Percentiles rank a stretch among this genome's conserved stretches.
These are phyloP conservation scores for Aphidoletes aphidimyza DNA, from an alignment of 2,888 invertebrate species.

Conservation along the genomic window DNA sequence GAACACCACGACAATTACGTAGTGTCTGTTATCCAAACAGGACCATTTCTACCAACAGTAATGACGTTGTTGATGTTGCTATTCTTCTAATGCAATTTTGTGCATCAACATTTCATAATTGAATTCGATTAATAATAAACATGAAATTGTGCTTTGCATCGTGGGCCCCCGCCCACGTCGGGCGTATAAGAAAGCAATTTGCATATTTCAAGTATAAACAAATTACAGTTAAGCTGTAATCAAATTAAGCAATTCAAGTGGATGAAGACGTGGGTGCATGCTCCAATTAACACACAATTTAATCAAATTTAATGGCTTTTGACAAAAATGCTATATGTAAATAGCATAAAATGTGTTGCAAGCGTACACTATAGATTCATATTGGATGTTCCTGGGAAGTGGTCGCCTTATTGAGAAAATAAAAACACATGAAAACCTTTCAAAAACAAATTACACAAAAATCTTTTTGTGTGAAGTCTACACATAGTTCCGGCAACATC, in stretches of 20 bases:
- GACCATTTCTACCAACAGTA: background rate
- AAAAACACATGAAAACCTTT: background rate
- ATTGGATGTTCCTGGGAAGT: too few relatives aligned
- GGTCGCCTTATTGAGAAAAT: background rate
- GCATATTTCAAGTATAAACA: background rate
- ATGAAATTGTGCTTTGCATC: background rate
- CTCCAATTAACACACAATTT: slow-evolving; percentile 47
- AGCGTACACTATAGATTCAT: too few relatives aligned
- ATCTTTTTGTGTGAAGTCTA: too few relatives aligned
- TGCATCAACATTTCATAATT: slow-evolving; percentile 42
- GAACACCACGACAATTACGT: too few relatives aligned
- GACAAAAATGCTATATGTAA: background rate
- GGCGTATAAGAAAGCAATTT: background rate
- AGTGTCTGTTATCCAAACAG: background rate
- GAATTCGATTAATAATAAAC: slow-evolving; percentile 13
- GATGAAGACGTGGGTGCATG: slow-evolving; percentile 28
- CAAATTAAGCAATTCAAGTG: slow-evolving; percentile 33
- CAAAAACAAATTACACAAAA: background rate
- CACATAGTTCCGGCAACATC: too few relatives aligned
- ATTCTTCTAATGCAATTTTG: slow-evolving; percentile 7
- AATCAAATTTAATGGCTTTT: slow-evolving; percentile 11
- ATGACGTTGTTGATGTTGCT: background rate
- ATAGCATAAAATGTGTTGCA: too few relatives aligned
- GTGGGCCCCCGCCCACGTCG: background rate
- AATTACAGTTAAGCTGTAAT: slow-evolving; percentile 6